Percentiles rank a stretch among this genome's conserved stretches.
Evolutionary conservation across 2,797 vertebrate species (phyloP).

Genomic region (Sandelia bainsii): DNA sequence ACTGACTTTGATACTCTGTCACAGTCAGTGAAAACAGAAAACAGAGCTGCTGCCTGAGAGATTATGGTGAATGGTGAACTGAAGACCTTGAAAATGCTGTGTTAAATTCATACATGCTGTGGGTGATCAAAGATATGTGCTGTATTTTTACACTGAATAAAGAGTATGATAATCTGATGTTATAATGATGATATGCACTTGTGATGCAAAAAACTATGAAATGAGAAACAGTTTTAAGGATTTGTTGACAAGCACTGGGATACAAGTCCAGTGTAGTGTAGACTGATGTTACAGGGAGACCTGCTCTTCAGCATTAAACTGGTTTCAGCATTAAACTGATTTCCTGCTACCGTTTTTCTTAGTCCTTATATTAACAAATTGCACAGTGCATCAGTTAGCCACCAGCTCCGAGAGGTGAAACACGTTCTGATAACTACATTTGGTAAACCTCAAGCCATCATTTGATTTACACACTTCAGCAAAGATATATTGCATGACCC

Average conservation of each 20-base stretch:
- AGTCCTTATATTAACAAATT: slow-evolving; percentile 4
- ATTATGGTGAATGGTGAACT: background rate
- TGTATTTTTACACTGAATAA: slow-evolving; percentile 4
- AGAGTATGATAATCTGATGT: background rate
- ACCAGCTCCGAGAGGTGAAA: slow-evolving; percentile 17
- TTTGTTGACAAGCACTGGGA: slow-evolving; percentile 17
- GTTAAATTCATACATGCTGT: background rate
- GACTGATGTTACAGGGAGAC: slow-evolving; percentile 8
- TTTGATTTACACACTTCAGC: slow-evolving; percentile 18
- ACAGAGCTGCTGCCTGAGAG: slow-evolving; percentile 10
- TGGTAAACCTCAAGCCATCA: background rate
- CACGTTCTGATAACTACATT: background rate
- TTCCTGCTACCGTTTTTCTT: background rate
- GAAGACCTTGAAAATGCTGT: slow-evolving; percentile 5
- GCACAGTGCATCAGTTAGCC: slow-evolving; percentile 12
- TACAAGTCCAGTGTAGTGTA: slow-evolving; percentile 32
- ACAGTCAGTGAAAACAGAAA: background rate
- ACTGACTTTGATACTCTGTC: background rate
- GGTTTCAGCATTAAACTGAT: background rate
- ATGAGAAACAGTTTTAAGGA: slow-evolving; percentile 27
- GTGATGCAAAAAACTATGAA: background rate
- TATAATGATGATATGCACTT: background rate
- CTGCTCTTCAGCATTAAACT: background rate
- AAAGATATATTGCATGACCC: background rate
- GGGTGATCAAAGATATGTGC: background rate